Percentiles rank a stretch among this genome's conserved stretches.
Evolutionary conservation across 2,113 vertebrate species (phyloP).

Genomic region (Saiga tatarica): DNA sequence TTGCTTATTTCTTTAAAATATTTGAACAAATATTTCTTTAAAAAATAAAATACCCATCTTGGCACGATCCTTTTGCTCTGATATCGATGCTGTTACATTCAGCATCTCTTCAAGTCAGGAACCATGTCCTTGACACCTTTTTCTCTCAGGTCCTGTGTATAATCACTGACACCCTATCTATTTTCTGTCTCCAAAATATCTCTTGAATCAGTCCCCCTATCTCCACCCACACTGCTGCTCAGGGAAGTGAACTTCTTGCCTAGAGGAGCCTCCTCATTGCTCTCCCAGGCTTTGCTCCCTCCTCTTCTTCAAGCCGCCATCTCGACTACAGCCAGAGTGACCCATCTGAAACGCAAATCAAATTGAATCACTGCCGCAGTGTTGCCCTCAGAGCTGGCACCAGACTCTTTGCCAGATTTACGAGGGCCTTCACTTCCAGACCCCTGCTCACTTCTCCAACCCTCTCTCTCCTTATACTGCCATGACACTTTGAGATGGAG

Average conservation of each 20-base stretch:
- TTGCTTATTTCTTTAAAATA: constrained; percentile 6
- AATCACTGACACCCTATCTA: background rate
- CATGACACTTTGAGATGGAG: background rate
- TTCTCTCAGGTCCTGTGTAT: background rate
- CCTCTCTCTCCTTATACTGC: background rate
- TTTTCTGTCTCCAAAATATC: background rate
- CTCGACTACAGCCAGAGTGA: background rate
- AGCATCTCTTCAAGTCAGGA: background rate
- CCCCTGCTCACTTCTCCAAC: background rate
- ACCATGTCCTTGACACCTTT: background rate
- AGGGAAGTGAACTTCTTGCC: background rate
- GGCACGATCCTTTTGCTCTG: background rate
- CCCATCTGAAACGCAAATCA: background rate
- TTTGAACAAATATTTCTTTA: background rate
- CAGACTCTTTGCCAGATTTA: background rate
- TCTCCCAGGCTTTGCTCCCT: background rate
- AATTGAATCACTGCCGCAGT: background rate
- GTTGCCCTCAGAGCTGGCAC: background rate
- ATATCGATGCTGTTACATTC: background rate
- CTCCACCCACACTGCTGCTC: background rate
- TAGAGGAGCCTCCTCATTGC: background rate
- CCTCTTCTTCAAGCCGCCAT: background rate
- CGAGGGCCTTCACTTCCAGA: background rate
- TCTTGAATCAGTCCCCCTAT: background rate
- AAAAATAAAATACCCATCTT: background rate